Evolutionary conservation across 2,888 invertebrate genomes (phyloP).

Genomic region (Antheraea assamensis): DNA sequence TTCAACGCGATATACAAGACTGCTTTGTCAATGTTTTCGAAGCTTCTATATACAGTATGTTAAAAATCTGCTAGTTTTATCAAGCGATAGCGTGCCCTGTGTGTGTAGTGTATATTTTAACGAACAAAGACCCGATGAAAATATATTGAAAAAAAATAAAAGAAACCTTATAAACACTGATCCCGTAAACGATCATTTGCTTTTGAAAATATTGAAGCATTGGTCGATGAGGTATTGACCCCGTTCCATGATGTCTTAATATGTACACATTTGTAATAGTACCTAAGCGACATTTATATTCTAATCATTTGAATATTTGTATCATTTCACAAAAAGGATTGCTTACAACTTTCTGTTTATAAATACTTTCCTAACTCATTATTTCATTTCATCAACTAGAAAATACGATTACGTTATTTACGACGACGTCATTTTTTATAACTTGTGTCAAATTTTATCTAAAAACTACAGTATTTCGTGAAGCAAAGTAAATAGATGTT

Average conservation of each 20-base stretch:
- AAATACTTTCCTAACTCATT: not conserved
- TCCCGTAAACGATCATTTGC: not conserved
- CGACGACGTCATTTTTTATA: too few relatives aligned
- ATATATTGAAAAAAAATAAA: not conserved
- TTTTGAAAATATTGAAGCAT: not conserved
- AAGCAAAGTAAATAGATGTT: not conserved
- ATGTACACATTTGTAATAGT: not conserved
- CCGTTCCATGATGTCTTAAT: not conserved
- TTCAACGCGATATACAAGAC: slow-evolving; percentile 25
- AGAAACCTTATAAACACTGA: not conserved
- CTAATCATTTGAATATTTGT: not conserved
- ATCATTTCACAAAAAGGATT: not conserved
- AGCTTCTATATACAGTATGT: not conserved
- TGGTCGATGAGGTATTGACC: not conserved
- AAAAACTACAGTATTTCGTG: not conserved
- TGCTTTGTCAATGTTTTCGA: slow-evolving; percentile 8
- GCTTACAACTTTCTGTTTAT: not conserved
- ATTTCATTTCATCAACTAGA: not conserved
- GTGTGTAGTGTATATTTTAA: not conserved
- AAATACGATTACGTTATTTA: not conserved
- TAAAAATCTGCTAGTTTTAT: not conserved
- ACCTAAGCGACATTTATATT: not conserved
- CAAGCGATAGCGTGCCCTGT: not conserved
- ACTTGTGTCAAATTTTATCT: not conserved
- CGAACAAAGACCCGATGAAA: not conserved